Evolutionary conservation across 1,140 invertebrate genomes (phyloP).

Genomic region (Octopus sinensis): DNA sequence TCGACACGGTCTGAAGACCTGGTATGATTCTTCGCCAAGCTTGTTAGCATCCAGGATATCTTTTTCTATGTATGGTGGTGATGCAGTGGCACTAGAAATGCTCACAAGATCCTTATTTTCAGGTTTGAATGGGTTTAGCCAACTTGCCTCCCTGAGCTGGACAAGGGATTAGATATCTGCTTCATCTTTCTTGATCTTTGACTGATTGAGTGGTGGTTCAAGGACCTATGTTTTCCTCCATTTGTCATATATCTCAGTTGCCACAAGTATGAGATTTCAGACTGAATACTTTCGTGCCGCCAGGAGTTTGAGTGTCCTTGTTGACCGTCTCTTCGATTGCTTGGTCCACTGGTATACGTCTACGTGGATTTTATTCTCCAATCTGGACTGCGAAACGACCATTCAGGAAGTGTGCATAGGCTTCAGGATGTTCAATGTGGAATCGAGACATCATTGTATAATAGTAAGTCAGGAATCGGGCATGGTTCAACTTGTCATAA

Average conservation of each 20-base stretch:
- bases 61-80: background rate
- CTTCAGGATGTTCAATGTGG: too few species aligned
- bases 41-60: background rate
- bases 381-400: too few species aligned
- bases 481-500: too few species aligned
- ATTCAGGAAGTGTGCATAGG: too few species aligned
- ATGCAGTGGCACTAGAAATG: slow-evolving; percentile 13
- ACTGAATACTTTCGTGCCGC: slow-evolving; percentile 13
- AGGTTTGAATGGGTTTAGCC: slow-evolving; percentile 22
- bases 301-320: too few species aligned
- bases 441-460: too few species aligned
- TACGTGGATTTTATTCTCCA: too few species aligned
- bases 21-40: background rate
- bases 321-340: too few species aligned
- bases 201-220: background rate
- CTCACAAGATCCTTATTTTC: background rate
- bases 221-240: background rate
- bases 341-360: too few species aligned
- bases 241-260: slow-evolving; percentile 15
- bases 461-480: too few species aligned
- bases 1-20: slow-evolving; percentile 9
- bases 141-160: background rate
- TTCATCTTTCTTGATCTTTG: slow-evolving; percentile 22
- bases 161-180: slow-evolving; percentile 12
- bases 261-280: background rate